Conservation (phyloP, 2,797 vertebrate genomes). For the Tadarida brasiliensis region DNA sequence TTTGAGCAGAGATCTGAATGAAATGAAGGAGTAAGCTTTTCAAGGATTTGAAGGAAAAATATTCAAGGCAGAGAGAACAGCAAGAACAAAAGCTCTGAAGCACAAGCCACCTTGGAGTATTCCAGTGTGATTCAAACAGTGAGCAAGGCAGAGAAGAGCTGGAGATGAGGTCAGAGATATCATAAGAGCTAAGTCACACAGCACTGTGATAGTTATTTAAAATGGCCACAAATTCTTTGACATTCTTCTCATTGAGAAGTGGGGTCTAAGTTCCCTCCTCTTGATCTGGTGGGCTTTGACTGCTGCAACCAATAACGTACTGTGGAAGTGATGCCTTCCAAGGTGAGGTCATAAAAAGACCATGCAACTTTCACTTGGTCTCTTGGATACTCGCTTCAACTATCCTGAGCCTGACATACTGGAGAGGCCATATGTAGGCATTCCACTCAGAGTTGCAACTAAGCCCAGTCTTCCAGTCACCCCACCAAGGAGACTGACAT, state of each 20-base stretch:
- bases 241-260: neutral
- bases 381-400: neutral
- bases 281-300: neutral
- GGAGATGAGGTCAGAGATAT: neutral
- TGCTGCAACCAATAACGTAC: neutral
- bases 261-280: neutral
- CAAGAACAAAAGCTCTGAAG: conserved; percentile 15
- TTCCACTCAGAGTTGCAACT: neutral
- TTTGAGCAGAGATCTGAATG: conserved; percentile 6
- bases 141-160: conserved; percentile 4
- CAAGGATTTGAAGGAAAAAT: neutral
- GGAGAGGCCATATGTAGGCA: neutral
- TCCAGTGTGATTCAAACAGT: neutral
- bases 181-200: neutral
- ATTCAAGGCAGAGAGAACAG: neutral
- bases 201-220: neutral
- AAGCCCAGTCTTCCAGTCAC: neutral
- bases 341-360: neutral
- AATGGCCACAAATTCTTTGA: neutral
- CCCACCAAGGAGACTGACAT: neutral
- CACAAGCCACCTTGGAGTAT: neutral
- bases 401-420: neutral
- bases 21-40: neutral
- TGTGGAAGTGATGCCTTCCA: neutral
- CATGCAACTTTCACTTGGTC: neutral